Evolutionary conservation across 2,888 invertebrate genomes (phyloP), one percentile per base, ranked within the genome.

Genomic region (Caenorhabditis doughertyi): DNA sequence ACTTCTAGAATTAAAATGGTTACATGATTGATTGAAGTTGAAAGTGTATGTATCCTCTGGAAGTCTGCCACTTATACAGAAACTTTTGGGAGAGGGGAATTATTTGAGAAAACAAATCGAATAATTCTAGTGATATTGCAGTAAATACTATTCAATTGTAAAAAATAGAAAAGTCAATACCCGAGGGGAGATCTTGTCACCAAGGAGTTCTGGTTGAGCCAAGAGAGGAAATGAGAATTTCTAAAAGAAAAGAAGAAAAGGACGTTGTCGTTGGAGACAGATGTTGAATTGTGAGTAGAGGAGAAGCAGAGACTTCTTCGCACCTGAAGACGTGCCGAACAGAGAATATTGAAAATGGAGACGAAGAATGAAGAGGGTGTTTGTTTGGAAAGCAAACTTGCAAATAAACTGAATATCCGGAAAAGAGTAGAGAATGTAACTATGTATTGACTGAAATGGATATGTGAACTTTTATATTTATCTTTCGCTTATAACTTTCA

Each of bases 341-440:
- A 58, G 58, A 55, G 44, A 47, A 47, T 21, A 55, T 27, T 62
- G 53, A 13, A 25, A 51, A 11, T 21, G 29, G 56, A 56, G 56
- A 62, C 29, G 47, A 51, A 53, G 65, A 58, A 44, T 29, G 35
- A 47, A 62, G 32, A 25, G 49, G 55, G 23, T 44, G 68, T 77
- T 77, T 77, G 68, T 68, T 77, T 58, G 60, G 67, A 67, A 68
- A 60, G 53, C 53, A 77, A 77, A 70, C 68, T 77, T 68, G 65
- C 68, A 67, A 77, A 77, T 68, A 77, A 62, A 68, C 60, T 68
- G 51, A 25, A 77, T 77, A 68, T 77, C 68, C 77, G 77, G 68
- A 35, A 56, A 64, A 56, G 5, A n/a, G 49, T 49, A 9, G 44
- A n/a, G 68, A 56, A 62, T 72, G 70, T 32, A 68, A 71, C 71